These are phyloP conservation scores for Ia io DNA, from an alignment of 2,113 vertebrate genomes.

Conservation along the genomic window DNA sequence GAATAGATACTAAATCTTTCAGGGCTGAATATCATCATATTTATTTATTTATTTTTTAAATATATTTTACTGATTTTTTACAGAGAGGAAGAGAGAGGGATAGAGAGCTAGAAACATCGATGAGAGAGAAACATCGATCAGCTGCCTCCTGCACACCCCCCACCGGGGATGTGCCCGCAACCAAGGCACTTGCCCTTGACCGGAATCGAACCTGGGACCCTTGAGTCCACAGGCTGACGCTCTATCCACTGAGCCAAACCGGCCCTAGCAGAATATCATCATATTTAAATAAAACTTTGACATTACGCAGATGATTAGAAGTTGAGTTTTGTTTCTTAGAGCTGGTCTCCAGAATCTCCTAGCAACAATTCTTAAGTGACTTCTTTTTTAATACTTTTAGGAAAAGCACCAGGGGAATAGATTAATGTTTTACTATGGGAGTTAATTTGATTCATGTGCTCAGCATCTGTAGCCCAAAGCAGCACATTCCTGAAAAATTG, in stretches of 20 bases:
- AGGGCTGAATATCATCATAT: neutral
- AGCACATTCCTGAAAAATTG: conserved; percentile 43
- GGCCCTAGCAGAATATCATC: too few species aligned
- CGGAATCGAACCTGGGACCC: too few species aligned
- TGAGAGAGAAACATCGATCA: too few species aligned
- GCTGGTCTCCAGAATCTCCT: neutral
- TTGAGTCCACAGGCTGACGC: too few species aligned
- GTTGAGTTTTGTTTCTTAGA: conserved; percentile 21
- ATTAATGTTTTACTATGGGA: conserved; percentile 7
- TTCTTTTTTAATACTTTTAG: conserved; percentile 31
- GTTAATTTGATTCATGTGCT: conserved; percentile 32
- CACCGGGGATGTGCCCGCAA: too few species aligned
- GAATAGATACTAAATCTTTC: neutral
- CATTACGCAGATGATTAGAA: neutral
- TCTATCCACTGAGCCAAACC: too few species aligned
- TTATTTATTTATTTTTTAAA: too few species aligned
- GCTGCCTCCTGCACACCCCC: too few species aligned
- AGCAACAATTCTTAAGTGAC: neutral
- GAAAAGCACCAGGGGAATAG: neutral
- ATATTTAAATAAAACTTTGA: neutral
- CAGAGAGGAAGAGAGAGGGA: too few species aligned
- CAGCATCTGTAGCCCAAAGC: neutral
- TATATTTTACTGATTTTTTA: too few species aligned
- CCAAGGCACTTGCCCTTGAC: too few species aligned
- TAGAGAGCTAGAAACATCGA: too few species aligned